phyloP scores from a whole-genome alignment of 2,797 vertebrate species.

The Pelochelys cantorii region DNA sequence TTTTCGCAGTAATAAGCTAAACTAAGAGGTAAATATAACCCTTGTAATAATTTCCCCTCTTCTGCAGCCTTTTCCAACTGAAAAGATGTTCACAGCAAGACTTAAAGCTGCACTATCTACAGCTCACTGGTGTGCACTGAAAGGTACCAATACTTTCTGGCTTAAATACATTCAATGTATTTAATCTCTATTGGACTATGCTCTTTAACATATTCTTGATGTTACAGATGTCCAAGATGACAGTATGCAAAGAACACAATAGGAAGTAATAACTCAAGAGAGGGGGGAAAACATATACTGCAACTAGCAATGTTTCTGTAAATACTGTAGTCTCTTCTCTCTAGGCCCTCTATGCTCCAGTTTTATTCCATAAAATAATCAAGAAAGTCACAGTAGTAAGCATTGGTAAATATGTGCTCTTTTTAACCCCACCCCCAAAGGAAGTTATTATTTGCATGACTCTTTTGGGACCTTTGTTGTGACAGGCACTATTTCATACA shows the following conservation, averaged over 20 bases:
- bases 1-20: constrained; percentile 27
- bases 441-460: background rate
- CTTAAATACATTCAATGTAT: background rate
- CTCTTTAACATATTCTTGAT: background rate
- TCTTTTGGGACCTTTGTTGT: background rate
- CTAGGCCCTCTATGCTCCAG: background rate
- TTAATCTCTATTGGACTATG: background rate
- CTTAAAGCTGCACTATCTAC: background rate
- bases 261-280: background rate
- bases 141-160: background rate
- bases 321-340: fast-evolving
- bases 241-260: background rate
- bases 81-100: background rate
- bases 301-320: background rate
- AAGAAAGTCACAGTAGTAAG: background rate
- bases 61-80: constrained; percentile 14
- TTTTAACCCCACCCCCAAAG: background rate
- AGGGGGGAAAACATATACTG: background rate
- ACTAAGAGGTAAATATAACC: constrained; percentile 27
- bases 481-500: constrained; percentile 11
- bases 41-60: background rate
- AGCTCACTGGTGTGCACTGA: background rate
- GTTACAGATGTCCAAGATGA: background rate
- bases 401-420: background rate
- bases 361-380: background rate